A percentile compares a stretch with the other conserved stretches of the same genome.
Evolutionary conservation across 2,113 vertebrate species (phyloP).

Genomic region (Oncorhynchus mykiss): DNA sequence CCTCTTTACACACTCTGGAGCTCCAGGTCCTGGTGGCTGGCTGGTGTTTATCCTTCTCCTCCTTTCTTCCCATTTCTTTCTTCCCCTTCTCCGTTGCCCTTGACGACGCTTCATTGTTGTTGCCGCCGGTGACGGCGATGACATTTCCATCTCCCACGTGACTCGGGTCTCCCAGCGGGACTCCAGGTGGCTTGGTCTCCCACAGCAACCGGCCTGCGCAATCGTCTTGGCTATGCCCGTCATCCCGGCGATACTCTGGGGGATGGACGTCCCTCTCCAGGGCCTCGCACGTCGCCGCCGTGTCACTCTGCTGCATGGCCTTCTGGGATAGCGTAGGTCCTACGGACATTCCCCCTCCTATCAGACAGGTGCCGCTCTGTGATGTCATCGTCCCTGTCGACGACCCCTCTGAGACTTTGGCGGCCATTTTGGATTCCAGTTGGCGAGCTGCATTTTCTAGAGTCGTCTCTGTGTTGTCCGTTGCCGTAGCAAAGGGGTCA

Average conservation of each 20-base stretch:
- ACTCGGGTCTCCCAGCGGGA: background rate
- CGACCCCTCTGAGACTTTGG: background rate
- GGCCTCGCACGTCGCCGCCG: background rate
- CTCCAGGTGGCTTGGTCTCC: background rate
- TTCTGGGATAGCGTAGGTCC: background rate
- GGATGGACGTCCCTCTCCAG: background rate
- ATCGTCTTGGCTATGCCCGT: constrained; percentile 4
- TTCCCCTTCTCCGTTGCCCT: constrained; percentile 16
- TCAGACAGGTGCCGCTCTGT: background rate
- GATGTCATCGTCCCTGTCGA: background rate
- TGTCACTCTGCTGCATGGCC: background rate
- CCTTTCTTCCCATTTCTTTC: background rate
- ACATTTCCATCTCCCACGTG: constrained; percentile 32
- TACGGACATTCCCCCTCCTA: background rate
- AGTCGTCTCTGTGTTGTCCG: background rate
- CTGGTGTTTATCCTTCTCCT: background rate
- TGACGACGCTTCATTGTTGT: background rate
- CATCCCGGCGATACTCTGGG: background rate
- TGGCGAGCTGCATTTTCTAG: background rate
- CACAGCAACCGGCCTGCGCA: background rate
- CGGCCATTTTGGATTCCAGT: constrained; percentile 10
- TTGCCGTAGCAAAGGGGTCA: constrained; percentile 22
- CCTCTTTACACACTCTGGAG: constrained; percentile 43
- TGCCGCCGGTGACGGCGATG: constrained; percentile 28
- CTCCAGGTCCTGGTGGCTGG: background rate